Percentiles rank a stretch among this genome's conserved stretches.
These are phyloP conservation scores for Apostichopus leukothele DNA, from an alignment of 53 echinoderm and acorn worm species.

Conservation along the genomic window DNA sequence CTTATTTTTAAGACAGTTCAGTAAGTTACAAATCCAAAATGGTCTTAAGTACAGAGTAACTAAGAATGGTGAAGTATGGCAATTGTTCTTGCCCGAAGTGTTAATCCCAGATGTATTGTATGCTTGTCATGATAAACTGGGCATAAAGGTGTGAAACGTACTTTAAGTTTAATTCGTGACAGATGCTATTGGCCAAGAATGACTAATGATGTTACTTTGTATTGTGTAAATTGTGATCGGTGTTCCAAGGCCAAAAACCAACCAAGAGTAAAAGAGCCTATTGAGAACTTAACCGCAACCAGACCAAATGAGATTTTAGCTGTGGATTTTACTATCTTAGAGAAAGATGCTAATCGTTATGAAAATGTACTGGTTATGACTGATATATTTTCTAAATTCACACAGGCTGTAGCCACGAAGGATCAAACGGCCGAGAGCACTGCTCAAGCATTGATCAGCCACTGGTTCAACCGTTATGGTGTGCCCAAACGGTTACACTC, in stretches of 20 bases:
- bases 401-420: slow-evolving; percentile 38
- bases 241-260: slow-evolving; percentile 48
- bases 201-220: not conserved
- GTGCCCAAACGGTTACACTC: not conserved
- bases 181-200: slow-evolving; percentile 46
- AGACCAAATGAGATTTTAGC: slow-evolving; percentile 59
- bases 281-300: slow-evolving; percentile 30
- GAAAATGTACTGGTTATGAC: slow-evolving; percentile 65
- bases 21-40: too few species aligned
- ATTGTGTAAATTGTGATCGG: slow-evolving; percentile 49
- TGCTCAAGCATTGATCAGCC: not conserved
- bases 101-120: not conserved
- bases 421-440: not conserved
- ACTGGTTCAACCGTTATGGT: not conserved
- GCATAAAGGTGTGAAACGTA: slow-evolving; percentile 37
- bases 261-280: slow-evolving; percentile 39
- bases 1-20: too few species aligned
- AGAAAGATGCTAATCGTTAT: slow-evolving; percentile 45
- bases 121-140: slow-evolving; percentile 43
- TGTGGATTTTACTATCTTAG: slow-evolving; percentile 58
- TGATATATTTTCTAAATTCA: slow-evolving; percentile 60
- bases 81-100: too few species aligned
- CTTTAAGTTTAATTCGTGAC: not conserved
- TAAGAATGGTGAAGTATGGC: too few species aligned
- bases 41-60: too few species aligned